Evolutionary conservation across 2,113 vertebrate species (phyloP).

Genomic region (Thomomys bottae): DNA sequence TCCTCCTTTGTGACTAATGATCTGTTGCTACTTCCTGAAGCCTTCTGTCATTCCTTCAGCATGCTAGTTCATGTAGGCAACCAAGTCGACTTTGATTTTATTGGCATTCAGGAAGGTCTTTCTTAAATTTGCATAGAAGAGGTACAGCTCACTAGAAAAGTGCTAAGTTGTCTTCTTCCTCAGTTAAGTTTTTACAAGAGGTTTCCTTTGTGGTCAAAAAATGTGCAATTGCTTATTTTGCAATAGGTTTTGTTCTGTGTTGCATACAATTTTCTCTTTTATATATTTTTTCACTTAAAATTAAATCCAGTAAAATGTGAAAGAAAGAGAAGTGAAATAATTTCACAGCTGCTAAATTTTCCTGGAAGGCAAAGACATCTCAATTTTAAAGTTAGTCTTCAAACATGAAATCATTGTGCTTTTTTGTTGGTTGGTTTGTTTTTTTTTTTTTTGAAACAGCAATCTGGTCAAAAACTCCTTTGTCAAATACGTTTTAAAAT

Average conservation of each 20-base stretch:
- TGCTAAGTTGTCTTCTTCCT: neutral
- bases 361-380: slow-evolving; percentile 77
- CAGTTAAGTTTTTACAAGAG: slow-evolving; percentile 4
- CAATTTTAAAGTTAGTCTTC: slow-evolving; percentile 70
- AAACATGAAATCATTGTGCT: slow-evolving; percentile 64
- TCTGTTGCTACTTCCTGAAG: neutral
- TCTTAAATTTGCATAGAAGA: slow-evolving; percentile 3
- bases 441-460: slow-evolving; percentile 67
- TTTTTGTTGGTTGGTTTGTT: too few species aligned
- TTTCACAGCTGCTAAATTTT: slow-evolving; percentile 66
- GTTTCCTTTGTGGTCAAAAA: slow-evolving; percentile 60
- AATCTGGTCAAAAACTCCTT: slow-evolving; percentile 60
- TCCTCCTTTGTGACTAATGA: neutral
- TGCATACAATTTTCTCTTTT: slow-evolving; percentile 67
- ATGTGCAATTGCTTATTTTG: slow-evolving; percentile 61
- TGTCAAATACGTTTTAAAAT: slow-evolving; percentile 70
- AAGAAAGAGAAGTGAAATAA: slow-evolving; percentile 65
- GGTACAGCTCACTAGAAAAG: slow-evolving; percentile 6
- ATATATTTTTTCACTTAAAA: slow-evolving; percentile 69
- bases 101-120: neutral
- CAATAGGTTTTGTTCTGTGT: slow-evolving; percentile 68
- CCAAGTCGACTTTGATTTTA: neutral
- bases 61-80: neutral
- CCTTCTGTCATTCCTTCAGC: neutral
- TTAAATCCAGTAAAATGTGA: slow-evolving; percentile 73